These are phyloP conservation scores for Nemapogon koenigi DNA, from an alignment of 2,888 invertebrate species.

Conservation along the genomic window DNA sequence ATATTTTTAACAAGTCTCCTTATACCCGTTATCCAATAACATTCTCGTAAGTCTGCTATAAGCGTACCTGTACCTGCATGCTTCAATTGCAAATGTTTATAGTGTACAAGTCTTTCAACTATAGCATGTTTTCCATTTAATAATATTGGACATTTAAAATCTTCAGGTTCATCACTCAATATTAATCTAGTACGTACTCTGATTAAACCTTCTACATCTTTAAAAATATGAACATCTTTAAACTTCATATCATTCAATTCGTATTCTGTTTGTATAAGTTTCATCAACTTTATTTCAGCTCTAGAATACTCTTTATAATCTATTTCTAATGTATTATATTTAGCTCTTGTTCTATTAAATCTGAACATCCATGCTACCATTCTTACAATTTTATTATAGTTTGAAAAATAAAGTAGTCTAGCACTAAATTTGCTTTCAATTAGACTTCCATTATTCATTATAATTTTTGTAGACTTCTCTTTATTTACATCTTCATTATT, in stretches of 20 bases:
- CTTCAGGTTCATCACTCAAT: constrained; percentile 4
- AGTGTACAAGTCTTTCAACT: not conserved
- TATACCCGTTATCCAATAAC: constrained; percentile 10
- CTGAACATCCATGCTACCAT: constrained; percentile 10
- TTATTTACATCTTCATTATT: not conserved
- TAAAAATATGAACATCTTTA: constrained; percentile 1
- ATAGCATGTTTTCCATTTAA: constrained; percentile 4
- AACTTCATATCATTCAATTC: not conserved
- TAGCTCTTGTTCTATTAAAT: not conserved
- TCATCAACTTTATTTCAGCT: constrained; percentile 7
- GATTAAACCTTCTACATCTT: constrained; percentile 6
- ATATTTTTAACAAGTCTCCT: constrained; percentile 6
- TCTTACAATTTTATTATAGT: constrained; percentile 8
- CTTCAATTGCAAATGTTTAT: constrained; percentile 7
- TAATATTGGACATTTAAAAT: constrained; percentile 9
- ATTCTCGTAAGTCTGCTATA: constrained; percentile 6
- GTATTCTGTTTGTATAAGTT: constrained; percentile 1
- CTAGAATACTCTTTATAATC: not conserved
- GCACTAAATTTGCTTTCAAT: not conserved
- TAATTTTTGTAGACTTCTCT: not conserved
- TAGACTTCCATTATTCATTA: constrained; percentile 1
- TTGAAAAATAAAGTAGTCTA: constrained; percentile 5
- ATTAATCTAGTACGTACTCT: constrained; percentile 8
- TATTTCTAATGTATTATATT: not conserved
- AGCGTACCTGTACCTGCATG: constrained; percentile 9